Base-by-base conservation (phyloP, 2,797 vertebrate species). In the Channa striata region DNA sequence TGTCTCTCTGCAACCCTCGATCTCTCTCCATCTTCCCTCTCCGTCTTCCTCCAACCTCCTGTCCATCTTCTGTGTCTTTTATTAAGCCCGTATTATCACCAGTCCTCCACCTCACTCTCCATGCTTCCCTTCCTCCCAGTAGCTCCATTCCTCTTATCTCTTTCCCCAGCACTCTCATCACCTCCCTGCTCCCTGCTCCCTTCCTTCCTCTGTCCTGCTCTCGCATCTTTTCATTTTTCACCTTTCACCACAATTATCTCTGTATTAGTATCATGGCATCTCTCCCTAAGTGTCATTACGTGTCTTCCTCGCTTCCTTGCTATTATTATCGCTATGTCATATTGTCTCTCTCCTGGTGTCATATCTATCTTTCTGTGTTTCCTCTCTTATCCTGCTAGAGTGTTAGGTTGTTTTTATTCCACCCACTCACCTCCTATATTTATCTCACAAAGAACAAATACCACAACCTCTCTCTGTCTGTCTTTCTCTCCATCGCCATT, bases 401-500 rank as follows among this genome's bases (percentile, higher is more conserved):
- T 72, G 83, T 85, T 74, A 34, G 76, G 64, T 85, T 89, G 87
- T 90, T 90, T 90, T 88, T 84, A 87, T 89, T 87, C 87, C 91
- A 83, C 90, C 89, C 91, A 91, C 90, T 90, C 89, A 81, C 78
- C 79, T 84, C 77, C 89, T 93, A 91, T 93, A 91, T 91, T 91
- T 91, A 92, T 89, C 87, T 83, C 87, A 83, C 82, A 77, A 77
- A 78, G 87, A 91, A 89, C 85, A 90, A 89, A 91, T 88, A 91
- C 75, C 70, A 82, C 81, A 89, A 87, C 80, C 82, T 76, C 82
- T 81, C 80, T 73, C 71, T 85, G 68, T 88, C 82, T 86, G 73
- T 84, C 82, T 84, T 67, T 82, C 62, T 81, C 74, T 67, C 76
- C 68, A 63, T 82, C 53, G 14, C 68, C 68, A 68, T 82, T 66